phyloP scores from a whole-genome alignment of 1,140 invertebrate genomes.

The Aphelenchoides fujianensis region DNA sequence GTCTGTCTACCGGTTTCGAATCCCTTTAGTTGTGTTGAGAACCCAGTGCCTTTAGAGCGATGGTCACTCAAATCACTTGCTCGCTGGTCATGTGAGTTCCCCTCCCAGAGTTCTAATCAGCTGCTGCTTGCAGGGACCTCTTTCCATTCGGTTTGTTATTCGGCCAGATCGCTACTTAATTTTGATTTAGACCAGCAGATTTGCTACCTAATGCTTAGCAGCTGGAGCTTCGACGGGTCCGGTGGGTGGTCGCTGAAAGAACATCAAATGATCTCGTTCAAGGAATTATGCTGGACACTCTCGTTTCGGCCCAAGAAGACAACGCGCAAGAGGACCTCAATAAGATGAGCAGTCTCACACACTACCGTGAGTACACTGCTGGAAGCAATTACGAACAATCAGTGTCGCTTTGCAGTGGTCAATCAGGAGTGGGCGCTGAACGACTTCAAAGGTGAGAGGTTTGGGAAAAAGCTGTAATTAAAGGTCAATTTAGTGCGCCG shows the following conservation, averaged over 20 bases:
- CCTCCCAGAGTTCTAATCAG: no score
- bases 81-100: constrained; percentile 37
- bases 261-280: no score
- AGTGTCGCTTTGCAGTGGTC: no score
- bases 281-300: constrained; percentile 49
- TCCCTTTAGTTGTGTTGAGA: no score
- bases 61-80: constrained; percentile 61
- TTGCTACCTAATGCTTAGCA: constrained; percentile 58
- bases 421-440: constrained; percentile 58
- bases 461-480: no score
- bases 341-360: no score
- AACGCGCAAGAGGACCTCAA: constrained; percentile 20
- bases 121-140: background rate
- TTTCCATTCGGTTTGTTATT: constrained; percentile 33
- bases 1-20: constrained; percentile 57
- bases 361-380: no score
- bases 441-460: constrained; percentile 56
- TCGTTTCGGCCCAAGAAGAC: constrained; percentile 29
- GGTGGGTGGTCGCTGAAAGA: no score
- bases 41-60: no score
- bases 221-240: constrained; percentile 58
- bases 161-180: constrained; percentile 19
- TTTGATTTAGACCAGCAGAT: constrained; percentile 60
- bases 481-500: no score
- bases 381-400: no score